A percentile compares a stretch with the other conserved stretches of the same genome.
phyloP scores from a whole-genome alignment of 2,888 invertebrate species.

The Agrilus cyanescens region DNA sequence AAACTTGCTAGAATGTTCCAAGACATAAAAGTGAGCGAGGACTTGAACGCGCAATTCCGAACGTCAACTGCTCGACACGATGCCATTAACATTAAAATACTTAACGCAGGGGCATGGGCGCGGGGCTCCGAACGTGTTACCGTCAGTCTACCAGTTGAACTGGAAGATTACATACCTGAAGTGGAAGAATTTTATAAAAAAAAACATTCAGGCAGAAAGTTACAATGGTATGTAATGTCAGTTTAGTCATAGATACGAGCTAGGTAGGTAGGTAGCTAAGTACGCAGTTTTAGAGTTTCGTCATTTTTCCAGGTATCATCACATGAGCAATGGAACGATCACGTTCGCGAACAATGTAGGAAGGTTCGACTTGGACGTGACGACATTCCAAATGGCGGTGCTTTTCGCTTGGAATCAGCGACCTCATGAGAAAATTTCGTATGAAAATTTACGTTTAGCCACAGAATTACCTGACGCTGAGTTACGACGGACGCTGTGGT shows the following conservation, averaged over 20 bases:
- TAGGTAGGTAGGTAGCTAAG: too few species aligned
- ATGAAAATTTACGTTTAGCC: slow-evolving; percentile 90
- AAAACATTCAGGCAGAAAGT: slow-evolving; percentile 93
- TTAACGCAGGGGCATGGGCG: slow-evolving; percentile 98
- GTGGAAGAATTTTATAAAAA: slow-evolving; percentile 97
- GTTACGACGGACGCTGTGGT: slow-evolving; percentile 89
- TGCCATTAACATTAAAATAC: slow-evolving; percentile 94
- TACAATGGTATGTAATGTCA: slow-evolving; percentile 66
- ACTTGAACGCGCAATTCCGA: slow-evolving; percentile 88
- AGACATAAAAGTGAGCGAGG: slow-evolving; percentile 96
- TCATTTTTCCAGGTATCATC: slow-evolving; percentile 55
- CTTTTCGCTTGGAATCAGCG: slow-evolving; percentile 98
- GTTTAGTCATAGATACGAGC: background rate
- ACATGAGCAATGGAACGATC: slow-evolving; percentile 98
- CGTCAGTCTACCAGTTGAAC: slow-evolving; percentile 90
- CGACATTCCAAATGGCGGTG: slow-evolving; percentile 99
- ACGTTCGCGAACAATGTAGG: slow-evolving; percentile 88
- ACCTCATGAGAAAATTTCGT: slow-evolving; percentile 83
- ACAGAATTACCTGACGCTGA: slow-evolving; percentile 96
- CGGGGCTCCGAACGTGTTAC: slow-evolving; percentile 88
- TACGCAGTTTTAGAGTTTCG: background rate
- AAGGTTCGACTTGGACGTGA: slow-evolving; percentile 94
- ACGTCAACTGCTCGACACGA: slow-evolving; percentile 69
- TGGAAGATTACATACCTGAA: slow-evolving; percentile 98
- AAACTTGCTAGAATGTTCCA: slow-evolving; percentile 96